Conservation (phyloP, 1,140 invertebrate species). For the Camponotus pennsylvanicus region DNA sequence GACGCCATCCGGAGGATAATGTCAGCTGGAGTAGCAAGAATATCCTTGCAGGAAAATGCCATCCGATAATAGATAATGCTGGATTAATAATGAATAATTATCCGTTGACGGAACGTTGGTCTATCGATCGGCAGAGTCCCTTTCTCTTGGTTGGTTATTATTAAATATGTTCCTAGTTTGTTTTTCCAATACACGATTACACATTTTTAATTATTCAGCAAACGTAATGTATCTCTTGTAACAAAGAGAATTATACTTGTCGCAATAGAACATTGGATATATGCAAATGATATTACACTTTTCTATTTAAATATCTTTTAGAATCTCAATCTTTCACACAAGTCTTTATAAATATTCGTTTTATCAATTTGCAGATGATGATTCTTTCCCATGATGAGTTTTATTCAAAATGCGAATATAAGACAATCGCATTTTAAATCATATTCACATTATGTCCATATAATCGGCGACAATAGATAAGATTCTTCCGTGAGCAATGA, state of each 20-base stretch:
- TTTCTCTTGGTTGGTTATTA: not conserved
- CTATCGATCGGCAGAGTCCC: not conserved
- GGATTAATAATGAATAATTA: not conserved
- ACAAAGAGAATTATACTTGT: not conserved
- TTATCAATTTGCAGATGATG: not conserved
- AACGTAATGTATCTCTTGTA: not conserved
- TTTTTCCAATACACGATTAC: not conserved
- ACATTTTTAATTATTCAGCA: not conserved
- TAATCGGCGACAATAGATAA: conserved; percentile 32
- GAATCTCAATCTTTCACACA: not conserved
- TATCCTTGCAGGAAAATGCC: not conserved
- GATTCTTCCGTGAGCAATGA: not conserved
- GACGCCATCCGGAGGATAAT: not conserved
- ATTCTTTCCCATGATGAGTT: not conserved
- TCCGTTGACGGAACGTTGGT: not conserved
- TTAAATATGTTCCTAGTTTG: not conserved
- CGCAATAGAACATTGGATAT: not conserved
- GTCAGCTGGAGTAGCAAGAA: not conserved
- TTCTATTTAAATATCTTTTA: not conserved
- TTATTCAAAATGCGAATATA: not conserved
- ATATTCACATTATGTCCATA: not conserved
- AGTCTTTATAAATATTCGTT: not conserved
- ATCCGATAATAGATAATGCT: not conserved
- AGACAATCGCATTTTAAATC: conserved; percentile 11
- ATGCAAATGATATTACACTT: not conserved